Base-by-base conservation (phyloP, 2,888 invertebrate species). In the Heliconius cydno region DNA sequence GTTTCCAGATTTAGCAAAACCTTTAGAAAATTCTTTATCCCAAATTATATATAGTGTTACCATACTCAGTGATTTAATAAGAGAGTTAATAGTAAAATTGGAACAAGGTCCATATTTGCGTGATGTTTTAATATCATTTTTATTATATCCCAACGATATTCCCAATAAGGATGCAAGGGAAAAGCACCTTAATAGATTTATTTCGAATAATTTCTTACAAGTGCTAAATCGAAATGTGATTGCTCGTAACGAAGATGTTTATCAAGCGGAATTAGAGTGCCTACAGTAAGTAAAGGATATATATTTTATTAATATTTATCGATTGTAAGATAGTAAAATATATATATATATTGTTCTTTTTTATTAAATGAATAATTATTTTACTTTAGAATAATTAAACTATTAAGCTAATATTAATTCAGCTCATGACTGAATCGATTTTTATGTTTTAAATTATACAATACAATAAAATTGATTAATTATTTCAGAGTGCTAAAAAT, bases 1-100 rank as follows among this genome's bases (percentile, higher is more conserved):
- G n/a, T 98, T 98, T 87, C 97, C 97, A 0, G 98, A 98, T 88
- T 93, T 98, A 76, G 95, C 97, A 0, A 95, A 96, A 81, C 98
- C 98, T 0, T 91, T 98, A 28, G 93, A 97, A 74, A 94, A 96
- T 78, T 97, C 97, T 0, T 88, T 98, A 12, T 95, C 96, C 0
- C 97, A 97, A 91, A 95, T 97, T 80, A 91, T 96, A 2, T 96
- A 96, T 83, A 97, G 97, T 3, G 91, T 97, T 34, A 96, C 95
- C 67, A 89, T 95, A 22, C 86, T 97, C 30, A 95, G 95, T 72
- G 95, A 95, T 77, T 89, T 96, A 71, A 89, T 96, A 2, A 91
- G 88, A 73, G 96, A 96, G 85, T 84, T 94, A 79, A 85, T 94
- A 2, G 88, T 88, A 1, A 90, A 91, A 80, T 85, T 89, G 34